Evolutionary conservation across 1,140 invertebrate genomes (phyloP), one percentile per base, ranked within the genome.

Genomic region (Trichomalopsis sarcophagae): DNA sequence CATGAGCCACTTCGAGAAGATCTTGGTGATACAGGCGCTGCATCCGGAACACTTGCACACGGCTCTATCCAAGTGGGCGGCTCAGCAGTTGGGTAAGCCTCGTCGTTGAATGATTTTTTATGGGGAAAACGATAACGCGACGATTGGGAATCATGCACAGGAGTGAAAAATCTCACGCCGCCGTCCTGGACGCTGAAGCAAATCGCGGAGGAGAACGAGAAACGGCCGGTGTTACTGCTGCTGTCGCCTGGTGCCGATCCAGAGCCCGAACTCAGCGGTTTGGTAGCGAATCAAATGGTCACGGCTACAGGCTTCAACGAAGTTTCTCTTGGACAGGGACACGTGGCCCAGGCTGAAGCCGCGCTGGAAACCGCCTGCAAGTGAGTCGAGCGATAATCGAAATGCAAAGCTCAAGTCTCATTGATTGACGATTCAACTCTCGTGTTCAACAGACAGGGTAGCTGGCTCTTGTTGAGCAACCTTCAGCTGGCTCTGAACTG

Each of bases 381-480:
- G 92, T 93, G 85, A 93, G 83, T 79, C 5, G 36, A 80, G 68
- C 6, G 62, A 62, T 68, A 69, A 40, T 75, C 6, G 44, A 84
- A 55, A 23, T 14, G 2, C 33, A 36, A 36, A 36, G 33, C 5
- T 36, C 5, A 36, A 36, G 33, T 36, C 33, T 36, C 33, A 36
- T 36, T 36, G 2, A 36, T 36, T 36, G 33, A 6, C 33, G 33
- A 36, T 36, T 36, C 5, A 36, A 36, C 33, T 36, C n/a, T 36
- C n/a, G 10, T 79, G 74, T 94, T 88, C 2, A 27, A 90, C 94
- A 91, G 92, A 81, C 92, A 94, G 84, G 96, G 96, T 5, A 92
- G 94, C 23, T 98, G 97, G 97, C 89, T 98, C 5, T 95, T 96
- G 74, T 91, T 98, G 47, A 98, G 98, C 91, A 99, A 99, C 92